A percentile compares a stretch with the other conserved stretches of the same genome.
Conservation (phyloP, 30 jellyfish, hydroid and myxozoan genomes). For the Pseudorhiza aurosa region DNA sequence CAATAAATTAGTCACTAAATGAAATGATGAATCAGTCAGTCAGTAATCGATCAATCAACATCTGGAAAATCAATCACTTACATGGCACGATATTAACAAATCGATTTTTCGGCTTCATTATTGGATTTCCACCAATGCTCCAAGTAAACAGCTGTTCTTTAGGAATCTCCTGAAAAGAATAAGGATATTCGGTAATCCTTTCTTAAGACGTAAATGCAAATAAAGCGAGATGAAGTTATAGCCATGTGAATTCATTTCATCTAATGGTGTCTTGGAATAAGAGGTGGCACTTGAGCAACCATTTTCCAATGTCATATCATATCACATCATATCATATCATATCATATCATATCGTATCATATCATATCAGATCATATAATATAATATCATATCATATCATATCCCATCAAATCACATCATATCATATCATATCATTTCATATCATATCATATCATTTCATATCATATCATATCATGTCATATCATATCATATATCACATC, state of each 20-base stretch:
- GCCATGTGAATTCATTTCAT: too few species aligned
- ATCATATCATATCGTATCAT: slow-evolving; percentile 38
- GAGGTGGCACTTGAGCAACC: too few species aligned
- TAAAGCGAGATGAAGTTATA: too few species aligned
- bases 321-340: slow-evolving; percentile 3
- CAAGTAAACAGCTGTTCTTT: slow-evolving; percentile 55
- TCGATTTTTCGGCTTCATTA: slow-evolving; percentile 52
- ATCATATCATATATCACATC: slow-evolving; percentile 8
- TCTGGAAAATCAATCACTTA: slow-evolving; percentile 14
- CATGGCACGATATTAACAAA: slow-evolving; percentile 69
- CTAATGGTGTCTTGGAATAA: too few species aligned
- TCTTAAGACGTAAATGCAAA: too few species aligned
- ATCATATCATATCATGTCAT: slow-evolving; percentile 1
- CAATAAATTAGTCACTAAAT: too few species aligned
- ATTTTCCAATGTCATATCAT: slow-evolving; percentile 9
- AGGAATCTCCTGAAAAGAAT: slow-evolving; percentile 40
- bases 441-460: slow-evolving; percentile 22
- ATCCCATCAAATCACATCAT: background rate
- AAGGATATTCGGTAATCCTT: too few species aligned
- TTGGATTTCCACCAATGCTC: slow-evolving; percentile 29
- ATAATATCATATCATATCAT: slow-evolving; percentile 21
- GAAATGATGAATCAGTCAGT: background rate
- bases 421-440: slow-evolving; percentile 16
- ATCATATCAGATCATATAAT: slow-evolving; percentile 34
- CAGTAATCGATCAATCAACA: too few species aligned